Evolutionary conservation across 2,888 invertebrate species (phyloP), one percentile per base, ranked within the genome.

Genomic region (Diplolepis rosae): DNA sequence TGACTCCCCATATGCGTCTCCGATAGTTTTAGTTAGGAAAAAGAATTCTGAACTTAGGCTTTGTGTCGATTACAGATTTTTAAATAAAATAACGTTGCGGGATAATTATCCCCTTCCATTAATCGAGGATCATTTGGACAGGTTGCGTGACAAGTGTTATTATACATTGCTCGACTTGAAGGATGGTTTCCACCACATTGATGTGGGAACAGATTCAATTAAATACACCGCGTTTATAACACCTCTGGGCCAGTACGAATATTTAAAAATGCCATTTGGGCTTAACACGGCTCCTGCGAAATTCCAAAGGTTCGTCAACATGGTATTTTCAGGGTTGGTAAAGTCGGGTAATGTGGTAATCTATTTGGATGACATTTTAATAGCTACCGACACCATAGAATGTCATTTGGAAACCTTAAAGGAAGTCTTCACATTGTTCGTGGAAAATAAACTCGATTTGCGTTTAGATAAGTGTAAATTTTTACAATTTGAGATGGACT

Each of bases 151-250:
- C n/a, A 79, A 84, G 69, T 74, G 61, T 28, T 80, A 75, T 71
- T 85, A 79, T 73, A 79, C 80, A 6, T 77, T 51, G 9, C 68
- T 86, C 18, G 84, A 85, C 73, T 71, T 86, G 18, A 79, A 78
- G 66, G 79, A 79, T 73, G 84, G 77, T 0, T 85, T 83, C 51
- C 76, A 84, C 65, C 84, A n/a, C 7, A 7, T 35, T 35, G 11
- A 6, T 13, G 13, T 9, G n/a, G n/a, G n/a, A n/a, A n/a, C n/a
- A n/a, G n/a, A n/a, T n/a, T n/a, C n/a, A n/a, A n/a, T n/a, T n/a
- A n/a, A n/a, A n/a, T n/a, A n/a, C n/a, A n/a, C n/a, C n/a, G n/a
- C n/a, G n/a, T n/a, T n/a, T n/a, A n/a, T n/a, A n/a, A n/a, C n/a
- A n/a, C n/a, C n/a, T n/a, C n/a, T n/a, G n/a, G n/a, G n/a, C n/a